These are phyloP conservation scores for Drosophila sp. DNA, from an alignment of 1,140 invertebrate species.

Conservation along the genomic window DNA sequence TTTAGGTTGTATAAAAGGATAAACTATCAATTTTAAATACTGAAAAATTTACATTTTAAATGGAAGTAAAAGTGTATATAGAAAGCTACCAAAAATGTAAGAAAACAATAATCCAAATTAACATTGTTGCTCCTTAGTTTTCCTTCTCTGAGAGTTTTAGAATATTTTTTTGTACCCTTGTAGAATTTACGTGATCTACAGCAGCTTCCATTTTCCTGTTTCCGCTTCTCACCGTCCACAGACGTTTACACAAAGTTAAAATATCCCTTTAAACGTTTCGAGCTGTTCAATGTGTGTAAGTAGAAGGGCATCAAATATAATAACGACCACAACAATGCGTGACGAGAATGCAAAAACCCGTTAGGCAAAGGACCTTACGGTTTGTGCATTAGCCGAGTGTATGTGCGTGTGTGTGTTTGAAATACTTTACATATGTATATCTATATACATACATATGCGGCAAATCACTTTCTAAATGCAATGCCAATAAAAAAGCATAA, in stretches of 20 bases:
- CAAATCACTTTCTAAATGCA: conserved; percentile 65
- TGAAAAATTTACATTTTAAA: too few relatives aligned
- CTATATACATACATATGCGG: conserved; percentile 36
- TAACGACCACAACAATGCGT: conserved; percentile 65
- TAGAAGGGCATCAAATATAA: conserved; percentile 59
- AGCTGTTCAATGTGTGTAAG: conserved; percentile 21
- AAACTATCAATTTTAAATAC: too few relatives aligned
- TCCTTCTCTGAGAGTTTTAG: background rate
- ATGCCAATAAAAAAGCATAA: conserved; percentile 59
- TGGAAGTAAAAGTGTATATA: background rate
- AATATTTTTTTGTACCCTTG: background rate
- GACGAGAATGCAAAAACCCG: conserved; percentile 43
- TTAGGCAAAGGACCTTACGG: conserved; percentile 28
- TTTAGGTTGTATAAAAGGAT: too few relatives aligned
- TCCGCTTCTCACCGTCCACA: background rate
- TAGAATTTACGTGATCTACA: conserved; percentile 13
- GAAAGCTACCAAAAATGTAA: too few relatives aligned
- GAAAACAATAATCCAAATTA: too few relatives aligned
- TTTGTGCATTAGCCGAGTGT: conserved; percentile 44
- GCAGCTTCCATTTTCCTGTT: background rate
- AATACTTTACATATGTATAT: conserved; percentile 37
- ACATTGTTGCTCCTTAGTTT: too few relatives aligned
- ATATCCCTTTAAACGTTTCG: conserved; percentile 51
- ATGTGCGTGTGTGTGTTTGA: conserved; percentile 18
- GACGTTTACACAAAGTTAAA: conserved; percentile 35